Base-by-base conservation (phyloP, 2,797 vertebrate species). In the Ptychobarbus kaznakovi region DNA sequence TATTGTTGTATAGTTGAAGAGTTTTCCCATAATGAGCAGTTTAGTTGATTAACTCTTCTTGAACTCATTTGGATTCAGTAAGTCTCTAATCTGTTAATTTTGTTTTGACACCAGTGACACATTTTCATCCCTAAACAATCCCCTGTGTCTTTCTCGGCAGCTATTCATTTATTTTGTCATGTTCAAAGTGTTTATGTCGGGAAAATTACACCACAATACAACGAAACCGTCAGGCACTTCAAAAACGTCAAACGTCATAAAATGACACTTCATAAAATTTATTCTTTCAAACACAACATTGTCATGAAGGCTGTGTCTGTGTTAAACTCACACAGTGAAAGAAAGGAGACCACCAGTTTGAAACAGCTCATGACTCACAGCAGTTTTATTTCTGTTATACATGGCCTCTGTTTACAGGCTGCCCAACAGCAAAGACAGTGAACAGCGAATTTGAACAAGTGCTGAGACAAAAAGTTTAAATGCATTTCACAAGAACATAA, bases 321-420 rank as follows among this genome's bases (percentile, higher is more conserved):
- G 38, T 84, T 68, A 32, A 84, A 22, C 74, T 66, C 49, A 70
- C 25, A 58, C 35, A 84, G 82, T 15, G 25, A 78, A 69, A n/a
- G 11, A 77, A 77, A 78, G 46, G 32, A 58, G n/a, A 78, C 46
- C 63, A 58, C 38, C 12, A 11, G 63, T 69, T n/a, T 78, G 12
- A 44, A 78, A 56, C 74, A 42, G 46, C 49, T 56, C 10, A 53
- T 84, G 82, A 84, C 63, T 77, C 73, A 68, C 13, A 77, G 28
- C 51, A 44, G 44, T 68, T 78, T 69, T 44, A 20, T 68, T 68
- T 53, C 74, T 78, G 35, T 51, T 70, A n/a, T 7, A 61, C 18
- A 70, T 20, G 40, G 68, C 76, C 42, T 85, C 56, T 25, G 53
- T 73, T 80, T 80, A 78, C n/a, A 69, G 25, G 82, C 49, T 79